phyloP scores from a whole-genome alignment of 1,140 invertebrate species.

The Ditylenchus dipsaci region DNA sequence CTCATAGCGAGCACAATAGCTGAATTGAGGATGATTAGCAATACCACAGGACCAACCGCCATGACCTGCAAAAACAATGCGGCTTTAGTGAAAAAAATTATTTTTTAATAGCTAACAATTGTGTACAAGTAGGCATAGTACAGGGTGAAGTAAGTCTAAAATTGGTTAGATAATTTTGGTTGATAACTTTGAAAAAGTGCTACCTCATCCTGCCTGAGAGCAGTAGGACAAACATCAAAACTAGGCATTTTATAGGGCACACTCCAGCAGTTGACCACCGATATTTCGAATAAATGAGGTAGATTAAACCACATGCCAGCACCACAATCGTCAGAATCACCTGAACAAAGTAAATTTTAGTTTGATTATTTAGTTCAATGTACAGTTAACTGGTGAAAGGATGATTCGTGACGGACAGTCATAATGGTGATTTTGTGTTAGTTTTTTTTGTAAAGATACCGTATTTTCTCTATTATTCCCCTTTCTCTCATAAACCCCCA shows the following conservation, averaged over 20 bases:
- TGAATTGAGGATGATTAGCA: slow-evolving; percentile 42
- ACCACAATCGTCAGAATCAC: slow-evolving; percentile 38
- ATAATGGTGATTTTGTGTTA: too few relatives aligned
- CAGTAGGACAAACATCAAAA: slow-evolving; percentile 51
- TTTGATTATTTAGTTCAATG: too few relatives aligned
- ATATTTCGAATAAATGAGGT: slow-evolving; percentile 50
- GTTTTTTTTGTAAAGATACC: too few relatives aligned
- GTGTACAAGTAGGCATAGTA: slow-evolving; percentile 51
- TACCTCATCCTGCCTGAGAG: slow-evolving; percentile 32
- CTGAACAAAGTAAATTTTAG: slow-evolving; percentile 19
- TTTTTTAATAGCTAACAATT: slow-evolving; percentile 20
- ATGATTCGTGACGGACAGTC: too few relatives aligned
- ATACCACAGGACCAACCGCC: slow-evolving; percentile 45
- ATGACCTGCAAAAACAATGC: slow-evolving; percentile 6
- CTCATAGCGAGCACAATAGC: slow-evolving; percentile 30
- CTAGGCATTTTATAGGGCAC: slow-evolving; percentile 29
- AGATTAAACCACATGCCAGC: slow-evolving; percentile 38
- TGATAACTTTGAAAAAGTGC: neutral
- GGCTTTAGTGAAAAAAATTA: too few relatives aligned
- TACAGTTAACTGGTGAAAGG: too few relatives aligned
- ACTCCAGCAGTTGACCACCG: slow-evolving; percentile 47
- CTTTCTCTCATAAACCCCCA: too few relatives aligned
- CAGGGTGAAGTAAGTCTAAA: slow-evolving; percentile 40
- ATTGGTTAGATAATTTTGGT: too few relatives aligned
- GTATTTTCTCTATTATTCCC: too few relatives aligned